Evolutionary conservation across 2,113 vertebrate species (phyloP).

Genomic region (Oophaga pumilio): DNA sequence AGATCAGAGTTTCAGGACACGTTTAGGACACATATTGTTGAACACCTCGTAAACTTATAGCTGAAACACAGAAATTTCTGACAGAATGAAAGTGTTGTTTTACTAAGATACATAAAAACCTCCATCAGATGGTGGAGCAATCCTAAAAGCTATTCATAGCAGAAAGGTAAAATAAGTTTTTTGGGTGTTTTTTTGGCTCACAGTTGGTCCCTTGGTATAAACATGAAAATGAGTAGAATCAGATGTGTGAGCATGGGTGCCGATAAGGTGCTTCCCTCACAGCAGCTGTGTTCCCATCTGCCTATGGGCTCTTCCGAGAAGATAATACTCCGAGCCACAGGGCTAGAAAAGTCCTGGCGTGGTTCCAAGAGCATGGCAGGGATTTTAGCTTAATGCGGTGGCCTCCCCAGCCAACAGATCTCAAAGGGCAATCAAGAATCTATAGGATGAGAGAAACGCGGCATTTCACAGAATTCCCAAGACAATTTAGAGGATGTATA

Average conservation of each 20-base stretch:
- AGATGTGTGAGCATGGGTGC: not conserved
- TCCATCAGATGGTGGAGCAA: not conserved
- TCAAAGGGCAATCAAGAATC: conserved; percentile 13
- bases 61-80: no score
- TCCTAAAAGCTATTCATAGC: not conserved
- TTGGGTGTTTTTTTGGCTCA: not conserved
- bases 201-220: not conserved
- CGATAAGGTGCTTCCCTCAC: conserved; percentile 13
- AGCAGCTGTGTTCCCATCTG: conserved; percentile 20
- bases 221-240: not conserved
- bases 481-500: not conserved
- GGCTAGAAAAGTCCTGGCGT: conserved; percentile 9
- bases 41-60: not conserved
- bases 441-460: not conserved
- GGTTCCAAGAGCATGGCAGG: conserved; percentile 8
- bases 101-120: not conserved
- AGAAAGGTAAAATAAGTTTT: not conserved
- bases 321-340: conserved; percentile 3
- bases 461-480: not conserved
- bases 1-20: not conserved
- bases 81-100: not conserved
- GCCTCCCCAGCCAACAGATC: conserved; percentile 12
- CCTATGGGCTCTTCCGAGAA: conserved; percentile 2
- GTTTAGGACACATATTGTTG: not conserved
- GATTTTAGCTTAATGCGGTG: conserved; percentile 14